Base-by-base conservation (phyloP, 2,888 invertebrate genomes). In the Mantis religiosa region DNA sequence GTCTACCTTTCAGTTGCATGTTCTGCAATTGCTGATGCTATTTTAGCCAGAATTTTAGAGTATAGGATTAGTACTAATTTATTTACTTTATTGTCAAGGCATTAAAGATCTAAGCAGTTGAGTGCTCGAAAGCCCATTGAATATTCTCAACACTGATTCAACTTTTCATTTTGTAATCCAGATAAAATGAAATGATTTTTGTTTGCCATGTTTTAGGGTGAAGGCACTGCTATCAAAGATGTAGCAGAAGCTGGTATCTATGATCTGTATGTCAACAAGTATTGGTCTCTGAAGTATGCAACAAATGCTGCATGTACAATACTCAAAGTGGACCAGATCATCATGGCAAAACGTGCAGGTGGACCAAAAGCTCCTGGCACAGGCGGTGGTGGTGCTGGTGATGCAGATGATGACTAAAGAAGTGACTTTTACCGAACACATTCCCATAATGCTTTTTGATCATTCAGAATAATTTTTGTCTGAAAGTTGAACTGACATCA, bases 271-370 rank as follows among this genome's bases (percentile, higher is more conserved):
- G 93, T 96, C 84, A 95, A 97, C 41, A 99, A 99, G 93, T 95
- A 96, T 92, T 99, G 99, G 98, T 99, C 96, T 4, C 94, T 99
- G 88, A 98, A 99, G 93, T 98, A 99, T 94, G 99, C 99, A 0
- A 97, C 98, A 0, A 96, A 97, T 90, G 98, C 98, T 1, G 98
- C 99, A 0, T 96, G 97, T 90, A 99, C 99, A 0, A 97, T 99
- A 91, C 95, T 99, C 47, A 96, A 97, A 93, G 98, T 99, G 41
- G 98, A 99, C 94, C 98, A 99, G 94, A 99, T 99, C 91, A 99
- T 99, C 91, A 99, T 99, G 99, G 98, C 99, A 0, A 99, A 99
- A 94, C 95, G 97, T 91, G 98, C 99, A 27, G 99, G 99, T 85
- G 99, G 99, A 84, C 99, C 99, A 0, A 99, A 98, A 93, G 95